These are phyloP conservation scores for Sebastes fasciatus DNA, from an alignment of 2,113 vertebrate species.

Conservation along the genomic window DNA sequence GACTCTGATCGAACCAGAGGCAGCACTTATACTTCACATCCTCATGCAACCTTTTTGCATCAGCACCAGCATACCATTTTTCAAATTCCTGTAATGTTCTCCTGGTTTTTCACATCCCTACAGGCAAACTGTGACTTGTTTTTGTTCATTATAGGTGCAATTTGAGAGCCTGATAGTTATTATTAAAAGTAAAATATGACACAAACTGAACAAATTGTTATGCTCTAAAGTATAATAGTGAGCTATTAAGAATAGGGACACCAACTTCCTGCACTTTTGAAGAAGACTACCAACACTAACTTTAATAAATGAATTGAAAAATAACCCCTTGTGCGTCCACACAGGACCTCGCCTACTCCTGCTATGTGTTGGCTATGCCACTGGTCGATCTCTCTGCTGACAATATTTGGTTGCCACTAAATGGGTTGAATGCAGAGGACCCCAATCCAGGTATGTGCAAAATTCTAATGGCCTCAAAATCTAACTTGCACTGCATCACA, in stretches of 20 bases:
- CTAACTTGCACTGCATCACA: background rate
- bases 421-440: background rate
- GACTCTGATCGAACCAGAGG: no score
- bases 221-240: background rate
- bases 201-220: background rate
- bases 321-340: no score
- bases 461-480: background rate
- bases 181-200: background rate
- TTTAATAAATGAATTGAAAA: no score
- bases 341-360: no score
- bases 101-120: background rate
- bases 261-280: background rate
- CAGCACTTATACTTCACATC: background rate
- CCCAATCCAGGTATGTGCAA: background rate
- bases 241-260: background rate
- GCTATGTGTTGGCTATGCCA: background rate
- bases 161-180: background rate
- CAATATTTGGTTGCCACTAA: background rate
- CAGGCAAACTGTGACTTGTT: background rate
- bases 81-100: background rate
- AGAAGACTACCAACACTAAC: no score
- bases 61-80: background rate
- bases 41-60: background rate
- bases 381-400: background rate
- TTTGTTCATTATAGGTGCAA: background rate